Base-by-base conservation (phyloP, 2,797 vertebrate species). In the Pteropus rufus region DNA sequence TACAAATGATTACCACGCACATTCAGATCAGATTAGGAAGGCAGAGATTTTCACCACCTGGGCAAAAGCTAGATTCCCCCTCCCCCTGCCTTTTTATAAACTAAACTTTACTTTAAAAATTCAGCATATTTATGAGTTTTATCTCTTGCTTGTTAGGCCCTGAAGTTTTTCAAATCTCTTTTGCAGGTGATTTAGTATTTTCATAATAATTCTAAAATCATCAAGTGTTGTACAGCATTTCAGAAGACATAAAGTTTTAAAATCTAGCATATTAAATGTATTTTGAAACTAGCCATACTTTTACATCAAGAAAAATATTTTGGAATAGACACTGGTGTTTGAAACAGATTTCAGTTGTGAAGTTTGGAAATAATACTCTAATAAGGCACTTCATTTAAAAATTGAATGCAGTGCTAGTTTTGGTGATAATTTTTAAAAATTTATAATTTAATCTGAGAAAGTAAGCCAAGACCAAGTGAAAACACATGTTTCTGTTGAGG, bases 341-440 rank as follows among this genome's bases (percentile, higher is more conserved):
- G 39, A 95, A 81, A 44, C 60, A 86, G 76, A 93, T 92, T 95
- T 93, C 56, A 67, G n/a, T 92, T 89, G 65, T 44, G 15, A 67
- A 92, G 5, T 70, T 88, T 75, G 58, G 64, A 94, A 94, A 94
- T 73, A 79, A 56, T 56, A 41, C 58, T 93, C 93, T 58, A 90
- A 96, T 87, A 83, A 94, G 72, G 69, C 4, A 69, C 67, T 87
- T 88, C n/a, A 79, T 96, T 96, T 96, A 89, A 80, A 88, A 93
- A 92, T 31, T 52, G 79, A 81, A 62, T 67, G 23, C 29, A 65
- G 2, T 88, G 65, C 56, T 90, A 36, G 26, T 92, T 94, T 89
- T 56, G 49, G 11, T 75, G 36, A 44, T 69, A 39, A 23, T 64
- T 73, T 70, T 87, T 65, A 15, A 21, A 90, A 49, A 60, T 58